Conservation (phyloP, 2,113 vertebrate species). For the Nycticebus coucang region DNA sequence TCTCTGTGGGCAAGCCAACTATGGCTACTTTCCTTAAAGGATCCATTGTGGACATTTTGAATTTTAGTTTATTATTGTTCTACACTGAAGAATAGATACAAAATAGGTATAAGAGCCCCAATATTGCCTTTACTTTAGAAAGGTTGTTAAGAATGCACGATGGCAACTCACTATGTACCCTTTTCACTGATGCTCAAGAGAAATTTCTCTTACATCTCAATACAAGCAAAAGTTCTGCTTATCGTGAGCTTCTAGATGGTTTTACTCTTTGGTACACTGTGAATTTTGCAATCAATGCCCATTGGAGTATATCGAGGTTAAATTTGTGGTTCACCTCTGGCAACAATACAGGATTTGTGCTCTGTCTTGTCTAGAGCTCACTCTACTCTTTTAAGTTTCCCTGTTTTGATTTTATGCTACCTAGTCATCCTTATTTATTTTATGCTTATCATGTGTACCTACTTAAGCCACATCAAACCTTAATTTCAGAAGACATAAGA, state of each 20-base stretch:
- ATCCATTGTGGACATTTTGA: not conserved
- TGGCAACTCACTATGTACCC: not conserved
- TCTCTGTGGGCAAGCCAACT: not conserved
- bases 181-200: not conserved
- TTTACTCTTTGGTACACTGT: not conserved
- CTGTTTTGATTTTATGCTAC: conserved; percentile 19
- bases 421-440: conserved; percentile 13
- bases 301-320: not conserved
- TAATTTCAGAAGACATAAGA: conserved; percentile 44
- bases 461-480: not conserved
- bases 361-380: not conserved
- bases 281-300: not conserved
- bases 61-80: not conserved
- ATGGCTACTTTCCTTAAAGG: not conserved
- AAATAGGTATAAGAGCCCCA: conserved; percentile 4
- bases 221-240: not conserved
- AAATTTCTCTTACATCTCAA: not conserved
- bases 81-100: not conserved
- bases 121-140: not conserved
- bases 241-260: not conserved
- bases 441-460: not conserved
- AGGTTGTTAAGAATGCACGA: not conserved
- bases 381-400: not conserved
- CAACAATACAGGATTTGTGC: not conserved
- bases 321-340: not conserved